These are phyloP conservation scores for Sparus aurata DNA, from an alignment of 2,797 vertebrate species.

Conservation along the genomic window DNA sequence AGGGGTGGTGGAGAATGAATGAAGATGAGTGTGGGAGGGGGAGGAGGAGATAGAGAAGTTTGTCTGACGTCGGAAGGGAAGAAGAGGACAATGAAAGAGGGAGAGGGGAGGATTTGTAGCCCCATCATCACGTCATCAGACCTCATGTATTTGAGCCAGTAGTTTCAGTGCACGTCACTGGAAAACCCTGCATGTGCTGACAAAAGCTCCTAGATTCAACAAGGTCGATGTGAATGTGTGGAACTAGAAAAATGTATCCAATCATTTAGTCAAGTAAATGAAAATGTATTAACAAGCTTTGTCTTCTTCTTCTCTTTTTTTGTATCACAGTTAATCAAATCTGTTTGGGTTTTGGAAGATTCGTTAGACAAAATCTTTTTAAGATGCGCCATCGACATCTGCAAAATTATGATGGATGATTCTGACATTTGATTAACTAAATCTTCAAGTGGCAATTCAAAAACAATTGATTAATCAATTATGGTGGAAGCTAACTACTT, in stretches of 20 bases:
- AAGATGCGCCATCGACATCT: background rate
- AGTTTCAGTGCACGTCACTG: background rate
- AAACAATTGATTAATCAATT: background rate
- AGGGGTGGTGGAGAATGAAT: conserved; percentile 10
- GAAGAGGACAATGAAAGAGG: background rate
- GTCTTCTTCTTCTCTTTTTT: too few relatives aligned
- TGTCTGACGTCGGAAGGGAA: background rate
- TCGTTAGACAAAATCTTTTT: background rate
- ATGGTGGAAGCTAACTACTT: background rate
- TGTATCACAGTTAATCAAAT: too few relatives aligned
- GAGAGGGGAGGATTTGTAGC: background rate
- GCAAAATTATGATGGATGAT: background rate
- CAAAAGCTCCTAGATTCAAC: too few relatives aligned
- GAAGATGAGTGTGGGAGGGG: conserved; percentile 10
- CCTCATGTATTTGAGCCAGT: background rate
- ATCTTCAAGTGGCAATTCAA: background rate
- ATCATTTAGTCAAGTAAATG: too few relatives aligned
- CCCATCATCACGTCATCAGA: conserved; percentile 9
- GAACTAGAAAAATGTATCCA: background rate
- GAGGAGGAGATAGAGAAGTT: background rate
- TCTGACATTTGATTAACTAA: background rate
- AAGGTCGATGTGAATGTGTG: too few relatives aligned
- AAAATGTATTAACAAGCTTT: too few relatives aligned
- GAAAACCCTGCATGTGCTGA: too few relatives aligned
- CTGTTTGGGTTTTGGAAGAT: too few relatives aligned